Base-by-base conservation (phyloP, 2,888 invertebrate genomes). In the Chrysopilus asiliformis region DNA sequence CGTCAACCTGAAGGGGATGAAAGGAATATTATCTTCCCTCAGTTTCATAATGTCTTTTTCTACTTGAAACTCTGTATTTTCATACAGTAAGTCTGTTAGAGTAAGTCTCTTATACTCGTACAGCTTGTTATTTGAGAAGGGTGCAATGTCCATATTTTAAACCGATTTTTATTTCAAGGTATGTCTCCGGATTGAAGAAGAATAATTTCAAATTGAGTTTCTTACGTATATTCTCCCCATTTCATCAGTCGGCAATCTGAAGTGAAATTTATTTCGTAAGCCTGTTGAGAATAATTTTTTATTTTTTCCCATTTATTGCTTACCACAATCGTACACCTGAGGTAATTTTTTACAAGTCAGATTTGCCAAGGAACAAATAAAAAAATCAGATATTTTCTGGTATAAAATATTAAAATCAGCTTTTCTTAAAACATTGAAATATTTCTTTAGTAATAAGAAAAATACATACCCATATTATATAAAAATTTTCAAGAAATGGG, bases 81-180 rank as follows among this genome's bases (percentile, higher is more conserved):
- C n/a, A n/a, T n/a, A n/a, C n/a, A n/a, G n/a, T n/a, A n/a, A n/a
- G n/a, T n/a, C n/a, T n/a, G n/a, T n/a, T n/a, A n/a, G n/a, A n/a
- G n/a, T n/a, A n/a, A n/a, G n/a, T n/a, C n/a, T n/a, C n/a, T n/a
- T n/a, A n/a, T n/a, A n/a, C n/a, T n/a, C n/a, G 22, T 22, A 8
- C 22, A 22, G 22, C 14, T 25, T 8, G 8, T 25, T n/a, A n/a
- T 12, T 16, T 37, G 22, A 37, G 16, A 24, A 31, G 16, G 37
- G 37, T 25, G 15, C 9, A 9, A 20, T 16, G 26, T 17, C 32
- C 13, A 32, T 25, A 32, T 37, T 37, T 37, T 32, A 32, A 18
- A 18, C 25, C 19, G 37, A 37, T 37, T 37, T 30, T 32, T 12
- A 19, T 19, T 17, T 32, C 32, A 19, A 32, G 32, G 20, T 32